phyloP scores from a whole-genome alignment of 2,797 vertebrate species.

The Potorous gilbertii region DNA sequence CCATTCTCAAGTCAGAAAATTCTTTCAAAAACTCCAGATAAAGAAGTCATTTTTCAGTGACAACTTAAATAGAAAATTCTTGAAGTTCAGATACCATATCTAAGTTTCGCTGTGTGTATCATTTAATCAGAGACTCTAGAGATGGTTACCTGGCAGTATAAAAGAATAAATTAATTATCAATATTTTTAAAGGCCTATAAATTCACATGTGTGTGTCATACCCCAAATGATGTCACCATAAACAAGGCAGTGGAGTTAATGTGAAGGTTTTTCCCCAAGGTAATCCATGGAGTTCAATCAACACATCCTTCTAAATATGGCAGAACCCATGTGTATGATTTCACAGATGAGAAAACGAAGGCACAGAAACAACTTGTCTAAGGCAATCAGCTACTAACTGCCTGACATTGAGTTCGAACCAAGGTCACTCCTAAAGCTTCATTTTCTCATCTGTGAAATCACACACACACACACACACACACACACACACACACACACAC shows the following conservation, averaged over 20 bases:
- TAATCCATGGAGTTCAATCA: not conserved
- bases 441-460: not conserved
- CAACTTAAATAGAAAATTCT: not conserved
- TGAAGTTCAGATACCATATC: not conserved
- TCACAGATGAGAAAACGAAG: no score
- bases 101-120: not conserved
- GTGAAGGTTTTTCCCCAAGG: not conserved
- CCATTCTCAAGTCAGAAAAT: conserved; percentile 1
- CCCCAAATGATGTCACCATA: not conserved
- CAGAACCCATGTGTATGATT: not conserved
- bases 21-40: conserved; percentile 15
- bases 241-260: not conserved
- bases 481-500: no score
- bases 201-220: not conserved
- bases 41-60: not conserved
- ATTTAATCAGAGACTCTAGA: not conserved
- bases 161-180: conserved; percentile 20
- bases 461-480: no score
- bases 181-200: not conserved
- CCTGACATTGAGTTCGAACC: no score
- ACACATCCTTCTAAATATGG: not conserved
- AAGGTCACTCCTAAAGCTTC: no score
- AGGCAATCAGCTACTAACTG: no score
- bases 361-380: no score
- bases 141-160: conserved; percentile 1